phyloP scores from a whole-genome alignment of 2,797 vertebrate genomes.

The Cyclopterus lumpus region DNA sequence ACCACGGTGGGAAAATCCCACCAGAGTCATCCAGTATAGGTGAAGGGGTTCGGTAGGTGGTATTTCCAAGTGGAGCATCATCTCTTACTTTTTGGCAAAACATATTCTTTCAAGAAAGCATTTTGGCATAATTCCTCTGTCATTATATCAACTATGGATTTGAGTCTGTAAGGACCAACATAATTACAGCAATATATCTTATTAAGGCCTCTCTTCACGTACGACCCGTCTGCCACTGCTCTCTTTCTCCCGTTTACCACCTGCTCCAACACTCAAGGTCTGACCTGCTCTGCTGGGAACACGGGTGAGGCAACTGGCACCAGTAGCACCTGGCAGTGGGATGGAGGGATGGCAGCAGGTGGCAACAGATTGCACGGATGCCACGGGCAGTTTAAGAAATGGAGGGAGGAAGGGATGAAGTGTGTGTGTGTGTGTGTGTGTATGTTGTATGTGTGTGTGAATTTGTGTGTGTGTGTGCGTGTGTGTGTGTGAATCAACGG shows the following conservation, averaged over 20 bases:
- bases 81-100: constrained; percentile 3
- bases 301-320: constrained; percentile 18
- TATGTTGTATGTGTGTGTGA: no score
- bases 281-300: constrained; percentile 33
- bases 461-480: no score
- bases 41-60: constrained; percentile 3
- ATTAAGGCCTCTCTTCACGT: constrained; percentile 29
- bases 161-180: constrained; percentile 22
- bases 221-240: constrained; percentile 7
- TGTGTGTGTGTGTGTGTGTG: no score
- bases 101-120: constrained; percentile 1
- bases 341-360: constrained; percentile 60
- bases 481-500: neutral
- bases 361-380: constrained; percentile 67
- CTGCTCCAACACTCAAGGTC: constrained; percentile 4
- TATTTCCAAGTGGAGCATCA: constrained; percentile 11
- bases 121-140: constrained; percentile 9
- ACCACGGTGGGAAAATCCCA: neutral
- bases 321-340: constrained; percentile 47
- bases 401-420: neutral
- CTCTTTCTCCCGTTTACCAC: constrained; percentile 31
- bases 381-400: constrained; percentile 5
- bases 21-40: neutral
- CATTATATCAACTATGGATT: constrained; percentile 20
- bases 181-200: constrained; percentile 37